These are phyloP conservation scores for Sinocyclocheilus grahami DNA, from an alignment of 2,113 vertebrate genomes.

Conservation along the genomic window DNA sequence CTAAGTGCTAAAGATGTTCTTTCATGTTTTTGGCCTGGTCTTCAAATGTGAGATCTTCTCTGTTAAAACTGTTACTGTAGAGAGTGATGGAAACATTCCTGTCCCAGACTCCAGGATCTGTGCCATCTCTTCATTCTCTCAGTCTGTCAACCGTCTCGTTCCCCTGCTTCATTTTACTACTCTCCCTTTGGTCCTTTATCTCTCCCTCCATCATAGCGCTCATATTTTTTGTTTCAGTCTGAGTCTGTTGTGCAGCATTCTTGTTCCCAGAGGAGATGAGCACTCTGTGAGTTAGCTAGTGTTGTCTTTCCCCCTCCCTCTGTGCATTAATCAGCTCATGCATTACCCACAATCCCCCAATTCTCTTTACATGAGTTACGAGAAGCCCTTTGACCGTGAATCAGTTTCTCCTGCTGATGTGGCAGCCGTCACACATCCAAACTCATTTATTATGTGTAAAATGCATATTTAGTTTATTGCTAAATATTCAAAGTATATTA, in stretches of 20 bases:
- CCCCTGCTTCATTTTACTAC: conserved; percentile 14
- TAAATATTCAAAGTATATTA: too few species aligned
- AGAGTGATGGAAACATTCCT: conserved; percentile 41
- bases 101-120: conserved; percentile 33
- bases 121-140: conserved; percentile 34
- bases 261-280: background rate
- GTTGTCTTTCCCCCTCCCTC: conserved; percentile 13
- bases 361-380: conserved; percentile 10
- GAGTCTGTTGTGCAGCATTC: conserved; percentile 18
- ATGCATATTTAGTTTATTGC: too few species aligned
- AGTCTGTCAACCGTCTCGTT: conserved; percentile 32
- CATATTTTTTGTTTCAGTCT: conserved; percentile 15
- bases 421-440: conserved; percentile 18
- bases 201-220: background rate
- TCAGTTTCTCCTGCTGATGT: conserved; percentile 10
- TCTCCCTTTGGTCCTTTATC: background rate
- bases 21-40: conserved; percentile 24
- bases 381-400: conserved; percentile 17
- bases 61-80: conserved; percentile 53
- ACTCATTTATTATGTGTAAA: background rate
- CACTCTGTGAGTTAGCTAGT: conserved; percentile 20
- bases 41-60: conserved; percentile 27
- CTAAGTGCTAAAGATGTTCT: background rate
- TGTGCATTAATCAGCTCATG: conserved; percentile 41
- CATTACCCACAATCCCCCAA: conserved; percentile 24